A percentile compares a stretch with the other conserved stretches of the same genome.
These are phyloP conservation scores for Sarotherodon lohbergeri DNA, from an alignment of 2,113 vertebrate genomes.

Conservation along the genomic window DNA sequence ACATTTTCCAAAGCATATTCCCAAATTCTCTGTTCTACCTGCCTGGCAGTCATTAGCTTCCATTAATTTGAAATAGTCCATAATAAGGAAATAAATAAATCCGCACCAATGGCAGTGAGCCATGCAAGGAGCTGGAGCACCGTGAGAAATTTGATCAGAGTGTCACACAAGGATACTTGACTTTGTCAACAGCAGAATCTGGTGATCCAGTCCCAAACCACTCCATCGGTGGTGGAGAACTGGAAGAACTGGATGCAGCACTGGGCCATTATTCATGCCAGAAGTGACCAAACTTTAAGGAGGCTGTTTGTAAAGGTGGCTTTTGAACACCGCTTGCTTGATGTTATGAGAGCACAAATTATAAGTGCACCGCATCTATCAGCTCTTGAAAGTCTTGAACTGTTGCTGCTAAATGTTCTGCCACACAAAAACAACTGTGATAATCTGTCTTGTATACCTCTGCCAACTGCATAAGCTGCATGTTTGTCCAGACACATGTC, in stretches of 20 bases:
- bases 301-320: neutral
- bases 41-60: neutral
- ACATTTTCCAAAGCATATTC: neutral
- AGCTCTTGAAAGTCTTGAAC: neutral
- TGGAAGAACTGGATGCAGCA: neutral
- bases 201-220: neutral
- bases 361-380: fast-evolving
- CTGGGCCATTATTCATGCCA: neutral
- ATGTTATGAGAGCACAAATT: neutral
- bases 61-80: neutral
- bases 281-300: neutral
- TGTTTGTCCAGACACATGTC: neutral
- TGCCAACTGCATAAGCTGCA: neutral
- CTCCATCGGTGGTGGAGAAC: neutral
- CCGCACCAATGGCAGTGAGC: neutral
- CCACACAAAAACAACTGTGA: neutral
- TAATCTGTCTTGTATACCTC: neutral
- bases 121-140: neutral
- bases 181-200: neutral
- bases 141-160: neutral
- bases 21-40: neutral
- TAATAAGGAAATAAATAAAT: neutral
- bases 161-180: neutral
- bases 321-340: neutral
- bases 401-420: neutral